Conservation (phyloP, 1,140 invertebrate species). For the Muscidifurax raptorellus region DNA sequence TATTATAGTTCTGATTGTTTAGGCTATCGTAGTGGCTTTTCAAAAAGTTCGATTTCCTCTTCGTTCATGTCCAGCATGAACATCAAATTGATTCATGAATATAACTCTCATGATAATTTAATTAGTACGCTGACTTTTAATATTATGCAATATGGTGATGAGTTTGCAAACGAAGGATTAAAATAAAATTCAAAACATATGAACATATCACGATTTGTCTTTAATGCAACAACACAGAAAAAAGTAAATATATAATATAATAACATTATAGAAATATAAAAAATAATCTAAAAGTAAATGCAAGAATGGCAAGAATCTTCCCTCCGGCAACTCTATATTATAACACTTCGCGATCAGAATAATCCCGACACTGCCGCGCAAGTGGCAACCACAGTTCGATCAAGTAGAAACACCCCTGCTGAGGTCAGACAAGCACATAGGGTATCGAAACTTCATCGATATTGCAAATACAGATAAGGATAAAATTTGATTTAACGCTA, state of each 20-base stretch:
- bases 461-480: not conserved
- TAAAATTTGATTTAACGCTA: not conserved
- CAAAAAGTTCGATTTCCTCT: slow-evolving; percentile 34
- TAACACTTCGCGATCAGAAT: not conserved
- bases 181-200: slow-evolving; percentile 14
- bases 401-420: slow-evolving; percentile 12
- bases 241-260: slow-evolving; percentile 16
- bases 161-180: not conserved
- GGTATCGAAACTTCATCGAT: not conserved
- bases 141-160: not conserved
- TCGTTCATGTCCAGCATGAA: not conserved
- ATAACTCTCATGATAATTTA: too few species aligned
- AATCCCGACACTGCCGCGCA: not conserved
- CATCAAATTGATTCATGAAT: too few species aligned
- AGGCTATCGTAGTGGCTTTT: slow-evolving; percentile 16
- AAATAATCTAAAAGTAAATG: slow-evolving; percentile 25
- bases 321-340: not conserved
- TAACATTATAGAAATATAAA: slow-evolving; percentile 1
- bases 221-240: slow-evolving; percentile 30
- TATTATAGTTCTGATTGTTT: not conserved
- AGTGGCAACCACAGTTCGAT: not conserved
- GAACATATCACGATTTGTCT: slow-evolving; percentile 11
- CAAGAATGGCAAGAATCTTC: slow-evolving; percentile 41
- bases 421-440: slow-evolving; percentile 4
- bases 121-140: too few species aligned